Percentiles rank a stretch among this genome's conserved stretches.
phyloP scores from a whole-genome alignment of 2,797 vertebrate species.

The Falco rusticolus region DNA sequence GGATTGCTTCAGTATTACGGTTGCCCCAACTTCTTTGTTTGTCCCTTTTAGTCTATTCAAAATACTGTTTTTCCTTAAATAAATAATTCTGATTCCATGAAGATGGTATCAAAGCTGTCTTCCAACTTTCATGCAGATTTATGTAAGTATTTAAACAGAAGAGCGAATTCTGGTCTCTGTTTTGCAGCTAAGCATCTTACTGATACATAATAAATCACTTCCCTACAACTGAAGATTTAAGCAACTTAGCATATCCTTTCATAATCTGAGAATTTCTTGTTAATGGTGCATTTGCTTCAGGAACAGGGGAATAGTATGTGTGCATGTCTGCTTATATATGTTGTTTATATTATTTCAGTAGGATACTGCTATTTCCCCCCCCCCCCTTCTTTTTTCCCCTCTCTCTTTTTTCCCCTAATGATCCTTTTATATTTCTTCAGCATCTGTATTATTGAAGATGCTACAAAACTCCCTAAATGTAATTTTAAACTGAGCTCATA shows the following conservation, averaged over 20 bases:
- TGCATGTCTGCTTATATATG: neutral
- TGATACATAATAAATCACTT: neutral
- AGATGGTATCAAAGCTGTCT: neutral
- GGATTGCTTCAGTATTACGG: neutral
- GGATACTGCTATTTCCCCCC: neutral
- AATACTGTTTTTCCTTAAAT: neutral
- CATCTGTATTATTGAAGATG: neutral
- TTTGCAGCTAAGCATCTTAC: slow-evolving; percentile 1
- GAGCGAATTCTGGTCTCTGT: neutral
- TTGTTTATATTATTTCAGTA: neutral
- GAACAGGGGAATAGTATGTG: neutral
- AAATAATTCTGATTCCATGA: neutral
- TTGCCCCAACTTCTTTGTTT: neutral
- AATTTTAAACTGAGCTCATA: neutral
- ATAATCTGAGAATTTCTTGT: neutral
- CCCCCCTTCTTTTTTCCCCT: too few relatives aligned
- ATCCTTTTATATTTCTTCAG: neutral
- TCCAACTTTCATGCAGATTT: neutral
- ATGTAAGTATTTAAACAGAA: neutral
- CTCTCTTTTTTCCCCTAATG: neutral
- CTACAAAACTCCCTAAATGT: neutral
- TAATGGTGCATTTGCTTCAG: neutral
- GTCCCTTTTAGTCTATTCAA: neutral
- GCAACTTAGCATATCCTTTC: neutral
- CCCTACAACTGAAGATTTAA: neutral